These are phyloP conservation scores for Dryobates pubescens DNA, from an alignment of 2,797 vertebrate genomes.

Conservation along the genomic window DNA sequence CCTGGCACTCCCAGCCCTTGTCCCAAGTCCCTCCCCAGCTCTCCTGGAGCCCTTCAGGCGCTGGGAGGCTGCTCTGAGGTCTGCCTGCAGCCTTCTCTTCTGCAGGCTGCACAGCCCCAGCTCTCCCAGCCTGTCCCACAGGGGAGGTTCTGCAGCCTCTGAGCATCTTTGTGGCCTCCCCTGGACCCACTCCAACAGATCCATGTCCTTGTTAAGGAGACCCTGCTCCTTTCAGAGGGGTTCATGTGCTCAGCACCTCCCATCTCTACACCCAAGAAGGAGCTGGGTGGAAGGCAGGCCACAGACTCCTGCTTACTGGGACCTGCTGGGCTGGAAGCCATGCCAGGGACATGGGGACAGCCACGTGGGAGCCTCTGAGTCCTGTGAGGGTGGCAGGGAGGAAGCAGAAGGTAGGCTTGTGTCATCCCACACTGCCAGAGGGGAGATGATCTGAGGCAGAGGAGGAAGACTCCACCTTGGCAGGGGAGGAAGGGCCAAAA, in stretches of 20 bases:
- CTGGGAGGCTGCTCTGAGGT: too few relatives aligned
- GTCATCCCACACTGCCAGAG: not conserved
- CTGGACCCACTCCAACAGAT: too few relatives aligned
- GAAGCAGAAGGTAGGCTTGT: not conserved
- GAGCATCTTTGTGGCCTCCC: too few relatives aligned
- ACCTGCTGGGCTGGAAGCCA: not conserved
- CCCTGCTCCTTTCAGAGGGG: not conserved
- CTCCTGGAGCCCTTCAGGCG: too few relatives aligned
- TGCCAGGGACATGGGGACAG: accelerated
- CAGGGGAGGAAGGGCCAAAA: not conserved
- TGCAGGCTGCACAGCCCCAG: too few relatives aligned
- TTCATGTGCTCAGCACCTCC: not conserved
- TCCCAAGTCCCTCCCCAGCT: too few relatives aligned
- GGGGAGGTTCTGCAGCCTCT: too few relatives aligned
- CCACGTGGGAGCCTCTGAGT: accelerated
- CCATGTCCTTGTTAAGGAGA: not conserved
- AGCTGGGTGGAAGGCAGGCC: not conserved
- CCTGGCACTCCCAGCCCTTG: too few relatives aligned
- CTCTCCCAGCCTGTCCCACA: too few relatives aligned
- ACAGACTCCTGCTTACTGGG: not conserved
- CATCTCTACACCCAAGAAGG: not conserved
- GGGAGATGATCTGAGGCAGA: not conserved
- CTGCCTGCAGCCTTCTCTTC: too few relatives aligned
- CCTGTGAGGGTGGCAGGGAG: accelerated
- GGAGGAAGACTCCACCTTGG: not conserved